These are phyloP conservation scores for Platypus cylindrus DNA, from an alignment of 2,888 invertebrate species.

Conservation along the genomic window DNA sequence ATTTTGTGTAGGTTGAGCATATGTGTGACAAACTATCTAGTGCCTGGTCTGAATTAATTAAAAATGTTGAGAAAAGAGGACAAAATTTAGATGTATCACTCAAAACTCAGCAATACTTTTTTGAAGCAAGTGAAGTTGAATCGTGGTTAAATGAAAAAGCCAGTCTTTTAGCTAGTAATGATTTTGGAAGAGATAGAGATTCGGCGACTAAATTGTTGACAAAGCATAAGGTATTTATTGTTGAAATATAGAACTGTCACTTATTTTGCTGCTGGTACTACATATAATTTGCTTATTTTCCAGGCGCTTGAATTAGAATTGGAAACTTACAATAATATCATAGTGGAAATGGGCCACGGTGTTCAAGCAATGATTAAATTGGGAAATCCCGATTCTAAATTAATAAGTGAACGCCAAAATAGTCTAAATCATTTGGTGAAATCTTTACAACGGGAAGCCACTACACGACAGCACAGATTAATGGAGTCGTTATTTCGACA, in stretches of 20 bases:
- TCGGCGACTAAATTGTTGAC: conserved; percentile 86
- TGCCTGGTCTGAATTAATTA: conserved; percentile 63
- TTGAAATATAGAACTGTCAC: not conserved
- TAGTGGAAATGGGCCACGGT: conserved; percentile 83
- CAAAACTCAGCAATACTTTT: conserved; percentile 83
- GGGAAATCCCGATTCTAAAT: conserved; percentile 73
- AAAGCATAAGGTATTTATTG: conserved; percentile 67
- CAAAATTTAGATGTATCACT: conserved; percentile 73
- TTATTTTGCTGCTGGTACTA: conserved; percentile 2
- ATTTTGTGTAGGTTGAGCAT: conserved; percentile 49
- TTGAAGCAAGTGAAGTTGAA: conserved; percentile 85
- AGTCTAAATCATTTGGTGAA: conserved; percentile 66
- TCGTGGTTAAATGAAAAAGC: conserved; percentile 84
- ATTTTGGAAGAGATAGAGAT: conserved; percentile 81
- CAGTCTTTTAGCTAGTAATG: conserved; percentile 66
- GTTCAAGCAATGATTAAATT: conserved; percentile 69
- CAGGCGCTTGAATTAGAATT: conserved; percentile 80
- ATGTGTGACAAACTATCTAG: conserved; percentile 59
- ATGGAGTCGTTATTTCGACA: conserved; percentile 84
- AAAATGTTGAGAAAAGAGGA: conserved; percentile 57
- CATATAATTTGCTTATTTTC: conserved; percentile 9
- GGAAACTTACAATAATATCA: conserved; percentile 83
- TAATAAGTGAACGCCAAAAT: conserved; percentile 64
- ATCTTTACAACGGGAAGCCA: conserved; percentile 67
- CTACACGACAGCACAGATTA: conserved; percentile 66